phyloP scores from a whole-genome alignment of 2,113 vertebrate genomes.

The Prietella phreatophila region DNA sequence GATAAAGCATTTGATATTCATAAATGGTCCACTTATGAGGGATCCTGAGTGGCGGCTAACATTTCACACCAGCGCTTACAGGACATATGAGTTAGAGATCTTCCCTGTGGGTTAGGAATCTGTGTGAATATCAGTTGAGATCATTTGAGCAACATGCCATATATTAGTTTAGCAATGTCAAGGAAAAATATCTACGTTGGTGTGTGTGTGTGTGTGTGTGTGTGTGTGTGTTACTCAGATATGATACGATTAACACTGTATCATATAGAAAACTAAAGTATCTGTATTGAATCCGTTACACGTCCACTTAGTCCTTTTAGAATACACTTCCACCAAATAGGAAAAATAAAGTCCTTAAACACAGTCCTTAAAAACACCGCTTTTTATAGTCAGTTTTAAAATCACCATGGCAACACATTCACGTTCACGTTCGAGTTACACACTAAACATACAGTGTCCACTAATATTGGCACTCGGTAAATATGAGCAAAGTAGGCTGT shows the following conservation, averaged over 20 bases:
- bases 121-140: too few relatives aligned
- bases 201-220: not conserved
- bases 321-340: not conserved
- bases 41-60: slow-evolving; percentile 19
- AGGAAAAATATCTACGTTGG: not conserved
- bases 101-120: too few relatives aligned
- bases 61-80: not conserved
- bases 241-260: too few relatives aligned
- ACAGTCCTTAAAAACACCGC: too few relatives aligned
- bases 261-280: not conserved
- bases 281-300: not conserved
- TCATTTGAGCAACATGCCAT: not conserved
- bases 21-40: not conserved
- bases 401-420: not conserved
- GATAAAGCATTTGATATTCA: slow-evolving; percentile 38
- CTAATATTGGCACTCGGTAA: too few relatives aligned
- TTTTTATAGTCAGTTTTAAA: too few relatives aligned
- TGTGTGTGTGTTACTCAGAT: not conserved
- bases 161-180: not conserved
- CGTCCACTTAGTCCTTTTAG: not conserved
- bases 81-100: not conserved
- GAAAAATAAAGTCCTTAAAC: too few relatives aligned
- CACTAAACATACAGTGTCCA: not conserved
- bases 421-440: not conserved
- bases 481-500: too few relatives aligned